These are phyloP conservation scores for Myotis myotis DNA, from an alignment of 2,797 vertebrate species.

Conservation along the genomic window DNA sequence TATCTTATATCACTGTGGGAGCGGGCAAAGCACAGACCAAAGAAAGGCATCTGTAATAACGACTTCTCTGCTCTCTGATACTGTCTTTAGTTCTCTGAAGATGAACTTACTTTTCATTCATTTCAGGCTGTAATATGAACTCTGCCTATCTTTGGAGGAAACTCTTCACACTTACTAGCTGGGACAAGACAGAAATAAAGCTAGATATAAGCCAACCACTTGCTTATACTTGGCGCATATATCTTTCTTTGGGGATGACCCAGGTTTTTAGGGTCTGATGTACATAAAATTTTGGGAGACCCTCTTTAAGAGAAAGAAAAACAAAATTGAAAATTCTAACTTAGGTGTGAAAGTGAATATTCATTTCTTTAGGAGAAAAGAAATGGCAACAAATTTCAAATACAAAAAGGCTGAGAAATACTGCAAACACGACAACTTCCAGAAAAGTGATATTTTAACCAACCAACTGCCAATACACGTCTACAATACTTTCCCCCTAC, in stretches of 20 bases:
- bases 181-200: neutral
- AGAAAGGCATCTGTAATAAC: neutral
- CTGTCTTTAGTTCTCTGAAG: neutral
- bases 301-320: neutral
- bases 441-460: neutral
- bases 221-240: neutral
- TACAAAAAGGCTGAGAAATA: neutral
- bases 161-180: neutral
- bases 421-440: neutral
- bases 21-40: neutral
- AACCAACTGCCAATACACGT: neutral
- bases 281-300: neutral
- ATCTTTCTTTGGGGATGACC: neutral
- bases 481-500: neutral
- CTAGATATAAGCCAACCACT: neutral
- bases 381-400: neutral
- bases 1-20: neutral
- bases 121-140: neutral
- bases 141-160: neutral
- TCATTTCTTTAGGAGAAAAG: neutral
- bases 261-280: neutral
- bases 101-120: neutral
- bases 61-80: neutral
- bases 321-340: neutral
- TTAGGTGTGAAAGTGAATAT: neutral